Evolutionary conservation across 1,140 invertebrate genomes (phyloP), one percentile per base, ranked within the genome.

Genomic region (Euwallacea similis): DNA sequence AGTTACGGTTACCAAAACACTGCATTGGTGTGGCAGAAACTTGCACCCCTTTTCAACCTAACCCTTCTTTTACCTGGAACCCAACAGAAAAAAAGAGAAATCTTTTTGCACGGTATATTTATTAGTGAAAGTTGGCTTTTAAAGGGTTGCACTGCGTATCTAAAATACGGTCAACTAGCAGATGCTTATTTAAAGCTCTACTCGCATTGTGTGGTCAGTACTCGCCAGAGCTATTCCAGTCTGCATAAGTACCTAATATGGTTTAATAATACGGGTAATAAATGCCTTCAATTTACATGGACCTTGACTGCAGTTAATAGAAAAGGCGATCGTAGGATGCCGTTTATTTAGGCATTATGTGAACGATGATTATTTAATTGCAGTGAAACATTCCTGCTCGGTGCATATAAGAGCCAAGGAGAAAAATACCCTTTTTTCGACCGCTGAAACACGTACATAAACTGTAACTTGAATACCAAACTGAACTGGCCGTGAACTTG

Each of bases 401-500:
- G 21, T 33, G 21, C 21, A 33, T 33, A 33, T 2, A 4, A 33
- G 21, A 1, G 21, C 21, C 21, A 33, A 33, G 21, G 21, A 33
- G 21, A 33, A 33, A 33, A 33, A 33, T 33, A 33, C 21, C 21
- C 21, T 33, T 33, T 33, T 33, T 33, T 4, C 21, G 21, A 33
- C 21, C 21, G 21, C 21, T 2, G 46, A 13, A 50, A 13, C 16
- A 56, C 54, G 54, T 15, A 56, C n/a, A 15, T 50, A 50, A 50
- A 50, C 21, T 16, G 59, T 61, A 41, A 43, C 42, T 61, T 61
- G 59, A 41, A 61, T 61, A 10, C 21, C 42, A 16, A 41, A 61
- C 42, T 9, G 47, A 50, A 66, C n/a, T 42, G 64, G n/a, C 64
- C 64, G 11, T 66, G 64, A 66, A 55, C 64, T 66, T 66, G 33